Percentiles rank a stretch among this genome's conserved stretches.
These are phyloP conservation scores for Pachyseris speciosa DNA, from an alignment of 64 coral and sea anemone genomes.

Conservation along the genomic window DNA sequence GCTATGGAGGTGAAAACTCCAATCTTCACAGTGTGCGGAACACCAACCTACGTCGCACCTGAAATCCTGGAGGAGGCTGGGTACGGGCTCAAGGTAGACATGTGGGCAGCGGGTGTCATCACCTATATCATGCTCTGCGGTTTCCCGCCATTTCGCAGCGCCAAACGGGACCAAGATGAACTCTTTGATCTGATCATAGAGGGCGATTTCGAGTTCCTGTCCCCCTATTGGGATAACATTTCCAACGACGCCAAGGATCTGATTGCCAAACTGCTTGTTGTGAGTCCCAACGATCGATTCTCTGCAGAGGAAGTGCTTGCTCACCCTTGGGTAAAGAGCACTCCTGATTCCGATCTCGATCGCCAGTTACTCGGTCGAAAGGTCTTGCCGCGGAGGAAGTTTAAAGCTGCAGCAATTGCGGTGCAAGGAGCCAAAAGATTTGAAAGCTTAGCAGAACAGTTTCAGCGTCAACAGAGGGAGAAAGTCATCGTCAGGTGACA, in stretches of 20 bases:
- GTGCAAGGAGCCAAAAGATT: constrained; percentile 81
- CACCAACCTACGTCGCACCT: constrained; percentile 96
- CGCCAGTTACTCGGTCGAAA: constrained; percentile 34
- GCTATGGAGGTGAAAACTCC: constrained; percentile 92
- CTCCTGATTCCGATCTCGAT: constrained; percentile 42
- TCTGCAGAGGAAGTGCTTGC: constrained; percentile 78
- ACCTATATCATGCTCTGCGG: constrained; percentile 99
- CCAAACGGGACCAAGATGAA: constrained; percentile 96
- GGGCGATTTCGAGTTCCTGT: constrained; percentile 55
- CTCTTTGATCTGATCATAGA: constrained; percentile 82
- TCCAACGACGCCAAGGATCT: constrained; percentile 90
- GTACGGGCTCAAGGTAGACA: constrained; percentile 94
- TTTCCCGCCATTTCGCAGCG: constrained; percentile 97
- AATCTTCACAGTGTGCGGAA: constrained; percentile 95
- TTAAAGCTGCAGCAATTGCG: constrained; percentile 90
- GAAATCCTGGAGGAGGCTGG: constrained; percentile 97
- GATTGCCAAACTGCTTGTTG: constrained; percentile 79
- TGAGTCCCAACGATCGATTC: constrained; percentile 55
- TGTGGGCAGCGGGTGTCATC: constrained; percentile 98
- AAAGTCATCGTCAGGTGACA: constrained; percentile 80
- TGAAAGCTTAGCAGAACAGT: constrained; percentile 88
- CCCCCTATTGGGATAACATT: constrained; percentile 94
- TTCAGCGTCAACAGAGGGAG: constrained; percentile 86
- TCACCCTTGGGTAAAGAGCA: constrained; percentile 79
- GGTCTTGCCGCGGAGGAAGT: constrained; percentile 48